These are phyloP conservation scores for Xanthia icteritia DNA, from an alignment of 2,888 invertebrate genomes.

Conservation along the genomic window DNA sequence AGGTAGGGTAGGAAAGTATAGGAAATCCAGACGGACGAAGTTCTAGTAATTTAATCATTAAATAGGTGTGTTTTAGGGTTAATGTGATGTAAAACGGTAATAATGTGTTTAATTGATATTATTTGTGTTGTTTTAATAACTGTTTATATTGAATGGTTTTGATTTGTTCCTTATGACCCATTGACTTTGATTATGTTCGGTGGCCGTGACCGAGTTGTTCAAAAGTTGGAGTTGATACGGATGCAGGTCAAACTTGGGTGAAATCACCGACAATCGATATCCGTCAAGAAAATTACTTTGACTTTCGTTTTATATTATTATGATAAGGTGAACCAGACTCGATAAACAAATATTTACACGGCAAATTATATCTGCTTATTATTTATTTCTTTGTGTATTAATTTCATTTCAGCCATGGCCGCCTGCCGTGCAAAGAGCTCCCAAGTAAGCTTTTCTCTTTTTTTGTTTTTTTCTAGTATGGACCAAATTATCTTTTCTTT, in stretches of 20 bases:
- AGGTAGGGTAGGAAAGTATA: too few species aligned
- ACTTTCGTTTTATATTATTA: conserved; percentile 40
- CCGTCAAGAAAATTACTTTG: conserved; percentile 41
- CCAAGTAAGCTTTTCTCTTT: conserved; percentile 18
- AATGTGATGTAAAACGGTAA: conserved; percentile 34
- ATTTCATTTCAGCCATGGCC: conserved; percentile 7
- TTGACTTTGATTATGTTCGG: conserved; percentile 45
- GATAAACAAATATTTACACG: conserved; percentile 38
- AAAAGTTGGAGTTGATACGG: conserved; percentile 33
- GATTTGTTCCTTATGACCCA: conserved; percentile 57
- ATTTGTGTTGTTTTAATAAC: conserved; percentile 40
- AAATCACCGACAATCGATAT: conserved; percentile 45
- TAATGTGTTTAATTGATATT: conserved; percentile 46
- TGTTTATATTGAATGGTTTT: conserved; percentile 35
- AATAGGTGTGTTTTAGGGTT: too few species aligned
- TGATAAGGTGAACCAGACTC: conserved; percentile 37
- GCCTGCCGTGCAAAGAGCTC: conserved; percentile 2
- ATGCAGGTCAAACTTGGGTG: conserved; percentile 56
- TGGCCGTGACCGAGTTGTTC: conserved; percentile 55
- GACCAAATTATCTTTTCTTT: neutral
- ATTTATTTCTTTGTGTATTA: conserved; percentile 33
- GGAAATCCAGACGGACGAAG: too few species aligned
- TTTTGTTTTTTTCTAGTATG: conserved; percentile 15
- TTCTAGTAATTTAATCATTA: too few species aligned
- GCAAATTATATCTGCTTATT: conserved; percentile 23